These are phyloP conservation scores for Ptychoptera contaminata DNA, from an alignment of 2,888 invertebrate genomes.

Conservation along the genomic window DNA sequence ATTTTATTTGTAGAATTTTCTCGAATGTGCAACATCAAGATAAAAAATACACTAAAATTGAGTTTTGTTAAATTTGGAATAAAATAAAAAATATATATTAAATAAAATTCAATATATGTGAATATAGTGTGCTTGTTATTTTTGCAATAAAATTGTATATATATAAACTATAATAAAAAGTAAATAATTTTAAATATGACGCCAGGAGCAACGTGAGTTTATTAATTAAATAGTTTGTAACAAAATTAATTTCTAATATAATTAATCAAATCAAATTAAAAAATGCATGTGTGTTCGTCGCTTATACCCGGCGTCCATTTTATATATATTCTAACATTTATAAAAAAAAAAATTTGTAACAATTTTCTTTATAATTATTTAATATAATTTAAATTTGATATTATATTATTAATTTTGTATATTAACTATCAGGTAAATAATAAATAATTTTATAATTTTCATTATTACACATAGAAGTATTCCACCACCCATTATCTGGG, in stretches of 20 bases:
- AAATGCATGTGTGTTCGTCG: not conserved
- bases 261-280: not conserved
- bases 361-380: not conserved
- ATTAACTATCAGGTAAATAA: not conserved
- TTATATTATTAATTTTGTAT: not conserved
- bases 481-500: conserved; percentile 86
- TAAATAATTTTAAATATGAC: not conserved
- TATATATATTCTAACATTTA: conserved; percentile 1
- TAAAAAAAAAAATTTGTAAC: not conserved
- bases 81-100: too few relatives aligned
- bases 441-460: not conserved
- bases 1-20: too few relatives aligned
- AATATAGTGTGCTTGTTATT: not conserved
- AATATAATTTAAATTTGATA: not conserved
- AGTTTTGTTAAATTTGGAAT: too few relatives aligned
- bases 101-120: too few relatives aligned
- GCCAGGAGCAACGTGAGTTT: not conserved
- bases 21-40: too few relatives aligned
- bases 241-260: not conserved
- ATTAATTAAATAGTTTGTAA: not conserved
- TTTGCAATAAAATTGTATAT: not conserved
- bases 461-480: conserved; percentile 13
- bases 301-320: conserved; percentile 15
- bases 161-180: not conserved
- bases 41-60: too few relatives aligned